These are phyloP conservation scores for Scaptodrosophila lebanonensis DNA, from an alignment of 1,140 invertebrate genomes.

Conservation along the genomic window DNA sequence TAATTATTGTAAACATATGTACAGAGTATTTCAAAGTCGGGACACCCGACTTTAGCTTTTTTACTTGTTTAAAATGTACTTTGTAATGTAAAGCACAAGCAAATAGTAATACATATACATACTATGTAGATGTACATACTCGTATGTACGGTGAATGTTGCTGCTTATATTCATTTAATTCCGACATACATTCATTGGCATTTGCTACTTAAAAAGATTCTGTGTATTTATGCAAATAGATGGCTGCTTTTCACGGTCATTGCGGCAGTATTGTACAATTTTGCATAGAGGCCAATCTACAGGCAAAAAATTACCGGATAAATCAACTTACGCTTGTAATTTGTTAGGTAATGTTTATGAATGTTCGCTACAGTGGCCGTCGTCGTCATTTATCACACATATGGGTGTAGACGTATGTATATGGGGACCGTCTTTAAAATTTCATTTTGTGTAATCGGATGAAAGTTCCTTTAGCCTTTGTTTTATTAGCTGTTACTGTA, in stretches of 20 bases:
- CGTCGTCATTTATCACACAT: constrained; percentile 40
- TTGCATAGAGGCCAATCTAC: constrained; percentile 25
- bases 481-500: too few relatives aligned
- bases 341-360: constrained; percentile 77
- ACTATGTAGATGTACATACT: too few relatives aligned
- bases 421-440: not conserved
- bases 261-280: constrained; percentile 30
- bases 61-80: too few relatives aligned
- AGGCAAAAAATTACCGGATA: constrained; percentile 72
- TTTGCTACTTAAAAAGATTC: not conserved
- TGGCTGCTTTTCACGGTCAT: constrained; percentile 56
- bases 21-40: too few relatives aligned
- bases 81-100: too few relatives aligned
- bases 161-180: not conserved
- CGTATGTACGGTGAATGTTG: too few relatives aligned
- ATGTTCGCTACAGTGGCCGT: constrained; percentile 43
- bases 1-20: too few relatives aligned
- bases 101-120: too few relatives aligned
- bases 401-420: constrained; percentile 42
- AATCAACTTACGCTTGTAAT: constrained; percentile 77
- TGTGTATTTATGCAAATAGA: constrained; percentile 28
- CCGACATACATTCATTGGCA: not conserved
- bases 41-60: too few relatives aligned
- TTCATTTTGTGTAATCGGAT: constrained; percentile 23
- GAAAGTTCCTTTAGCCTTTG: too few relatives aligned